Base-by-base conservation (phyloP, 2,797 vertebrate genomes). In the Cyclopterus lumpus region DNA sequence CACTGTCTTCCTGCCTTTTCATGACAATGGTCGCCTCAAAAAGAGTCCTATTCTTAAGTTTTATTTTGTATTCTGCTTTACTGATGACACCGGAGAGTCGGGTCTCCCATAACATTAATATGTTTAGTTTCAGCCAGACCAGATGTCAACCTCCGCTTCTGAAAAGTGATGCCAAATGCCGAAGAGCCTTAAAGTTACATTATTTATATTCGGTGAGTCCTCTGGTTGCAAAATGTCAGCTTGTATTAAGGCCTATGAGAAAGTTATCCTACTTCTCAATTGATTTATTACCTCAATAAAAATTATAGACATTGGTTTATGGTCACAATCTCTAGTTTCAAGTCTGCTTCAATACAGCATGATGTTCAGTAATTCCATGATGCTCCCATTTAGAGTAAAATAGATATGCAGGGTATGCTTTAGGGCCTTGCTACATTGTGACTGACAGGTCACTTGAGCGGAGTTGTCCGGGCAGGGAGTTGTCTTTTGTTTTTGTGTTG, bases 111-210 rank as follows among this genome's bases (percentile, higher is more conserved):
- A 38, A 22, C 32, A 61, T 6, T 3, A 18, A 66, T 65, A 8
- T 51, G 76, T 67, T 71, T 26, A n/a, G 6, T 67, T 61, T 62
- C 1, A 66, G 8, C 30, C 28, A 66, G 38, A 71, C n/a, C n/a
- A n/a, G n/a, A n/a, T n/a, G n/a, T n/a, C n/a, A n/a, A n/a, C n/a
- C n/a, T n/a, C n/a, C n/a, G n/a, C n/a, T n/a, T n/a, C 5, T 10
- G 28, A 15, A 44, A 44, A 18, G 14, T 42, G 14, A 44, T 2
- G 4, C 14, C 42, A n/a, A 16, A 15, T 44, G 16, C 42, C 15
- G 42, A 44, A 44, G 30, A 42, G 12, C 40, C 11, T 42, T 14
- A 42, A 15, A 11, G 9, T 11, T 40, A 6, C 18, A 46, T 20
- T 18, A 46, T 46, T 46, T 46, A 16, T 46, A 18, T 40, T 40